Evolutionary conservation across 1,140 invertebrate genomes (phyloP), one percentile per base, ranked within the genome.

Genomic region (Apis mellifera): DNA sequence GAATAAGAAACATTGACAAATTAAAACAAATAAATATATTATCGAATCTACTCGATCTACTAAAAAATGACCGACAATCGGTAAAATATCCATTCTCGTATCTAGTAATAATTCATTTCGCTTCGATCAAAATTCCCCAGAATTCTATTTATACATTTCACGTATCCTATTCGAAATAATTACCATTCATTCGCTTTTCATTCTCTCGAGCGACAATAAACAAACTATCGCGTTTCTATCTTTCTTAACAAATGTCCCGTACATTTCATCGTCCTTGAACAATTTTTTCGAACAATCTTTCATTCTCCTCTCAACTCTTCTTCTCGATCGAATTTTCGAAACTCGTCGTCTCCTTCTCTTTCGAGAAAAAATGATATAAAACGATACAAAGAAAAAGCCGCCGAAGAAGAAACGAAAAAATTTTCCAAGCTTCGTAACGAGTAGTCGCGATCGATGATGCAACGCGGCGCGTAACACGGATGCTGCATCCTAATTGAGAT

Each of bases 191-290:
- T 19, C 9, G 32, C 32, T 32, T 15, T 50, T 50, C 12, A 1
- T 15, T 50, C 50, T 52, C 42, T 50, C 21, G 12, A 69, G 23
- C 19, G 23, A 52, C n/a, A 54, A 54, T 54, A 70, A 70, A 60
- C 1, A 2, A 64, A 52, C 62, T 62, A 5, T 17, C 19, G 26
- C 42, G 59, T 23, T 74, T 17, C 72, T 75, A 59, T 62, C 48
- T 64, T 50, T 60, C n/a, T 62, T 32, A 48, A 75, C 42, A 52
- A 50, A 73, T 59, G 32, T n/a, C n/a, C n/a, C n/a, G n/a, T n/a
- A n/a, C n/a, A n/a, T n/a, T n/a, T n/a, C n/a, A n/a, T n/a, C n/a
- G n/a, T n/a, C n/a, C n/a, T n/a, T n/a, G n/a, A n/a, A n/a, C n/a
- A n/a, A n/a, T n/a, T n/a, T n/a, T 59, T 57, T 1, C 21, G n/a